Evolutionary conservation across 2,797 vertebrate genomes (phyloP).

Genomic region (Pseudochaenichthys georgianus): DNA sequence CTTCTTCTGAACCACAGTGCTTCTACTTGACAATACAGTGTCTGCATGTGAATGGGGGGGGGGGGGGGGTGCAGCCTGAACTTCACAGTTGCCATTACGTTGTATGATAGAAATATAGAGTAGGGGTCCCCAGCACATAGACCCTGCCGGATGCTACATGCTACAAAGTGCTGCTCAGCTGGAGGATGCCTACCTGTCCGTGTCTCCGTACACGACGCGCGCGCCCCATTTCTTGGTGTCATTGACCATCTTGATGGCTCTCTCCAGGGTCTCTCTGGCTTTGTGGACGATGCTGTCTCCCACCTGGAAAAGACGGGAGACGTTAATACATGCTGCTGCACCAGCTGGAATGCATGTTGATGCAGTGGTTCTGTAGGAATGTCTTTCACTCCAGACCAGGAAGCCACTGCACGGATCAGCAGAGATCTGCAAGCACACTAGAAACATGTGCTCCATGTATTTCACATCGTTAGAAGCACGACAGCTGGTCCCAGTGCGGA

Average conservation of each 20-base stretch:
- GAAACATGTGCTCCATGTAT: neutral
- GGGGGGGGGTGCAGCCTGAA: no score
- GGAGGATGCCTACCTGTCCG: slow-evolving; percentile 81
- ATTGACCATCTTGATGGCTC: slow-evolving; percentile 96
- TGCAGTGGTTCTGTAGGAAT: neutral
- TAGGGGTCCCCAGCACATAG: no score
- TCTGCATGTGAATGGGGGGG: no score
- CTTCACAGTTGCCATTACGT: no score
- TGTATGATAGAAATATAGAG: no score
- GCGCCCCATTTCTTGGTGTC: slow-evolving; percentile 99
- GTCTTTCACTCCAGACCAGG: neutral
- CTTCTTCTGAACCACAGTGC: no score
- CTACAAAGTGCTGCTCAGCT: neutral
- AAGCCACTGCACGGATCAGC: no score
- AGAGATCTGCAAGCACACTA: neutral
- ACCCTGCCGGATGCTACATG: no score
- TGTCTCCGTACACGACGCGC: slow-evolving; percentile 95
- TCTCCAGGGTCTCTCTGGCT: slow-evolving; percentile 97
- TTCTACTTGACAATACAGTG: no score
- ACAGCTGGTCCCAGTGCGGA: neutral
- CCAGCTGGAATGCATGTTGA: no score
- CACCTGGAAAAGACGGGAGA: slow-evolving; percentile 80
- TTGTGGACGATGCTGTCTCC: slow-evolving; percentile 98
- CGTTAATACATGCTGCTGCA: neutral
- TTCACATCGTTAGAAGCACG: neutral